Percentiles rank a stretch among this genome's conserved stretches.
Evolutionary conservation across 2,113 vertebrate species (phyloP).

Genomic region (Rhabdomys dilectus): DNA sequence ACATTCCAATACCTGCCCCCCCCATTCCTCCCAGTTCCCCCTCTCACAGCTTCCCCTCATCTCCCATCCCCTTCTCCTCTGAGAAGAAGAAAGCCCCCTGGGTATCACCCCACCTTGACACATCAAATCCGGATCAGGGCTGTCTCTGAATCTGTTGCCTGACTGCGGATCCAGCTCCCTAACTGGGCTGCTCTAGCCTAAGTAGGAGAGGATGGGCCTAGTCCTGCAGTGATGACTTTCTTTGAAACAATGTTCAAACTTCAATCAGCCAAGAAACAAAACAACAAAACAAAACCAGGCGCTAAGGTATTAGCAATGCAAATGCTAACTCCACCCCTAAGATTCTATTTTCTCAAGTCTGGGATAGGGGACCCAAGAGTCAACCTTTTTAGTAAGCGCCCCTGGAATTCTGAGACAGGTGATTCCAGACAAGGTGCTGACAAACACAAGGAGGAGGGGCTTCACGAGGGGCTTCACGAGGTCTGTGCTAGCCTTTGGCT

Average conservation of each 20-base stretch:
- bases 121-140: too few relatives aligned
- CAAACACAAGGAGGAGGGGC: neutral
- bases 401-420: neutral
- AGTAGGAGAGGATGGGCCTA: too few relatives aligned
- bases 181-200: too few relatives aligned
- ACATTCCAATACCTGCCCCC: too few relatives aligned
- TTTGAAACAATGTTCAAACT: neutral
- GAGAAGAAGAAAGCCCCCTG: too few relatives aligned
- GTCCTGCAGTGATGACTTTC: neutral
- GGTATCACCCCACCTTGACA: too few relatives aligned
- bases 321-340: neutral
- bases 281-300: neutral
- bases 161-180: too few relatives aligned
- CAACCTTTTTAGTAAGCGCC: neutral
- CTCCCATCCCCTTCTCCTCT: too few relatives aligned
- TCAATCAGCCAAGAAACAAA: neutral
- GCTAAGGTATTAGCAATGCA: neutral
- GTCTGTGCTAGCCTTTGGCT: neutral
- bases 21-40: too few relatives aligned
- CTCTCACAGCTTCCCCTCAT: too few relatives aligned
- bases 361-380: neutral
- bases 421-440: neutral
- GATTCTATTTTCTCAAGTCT: neutral
- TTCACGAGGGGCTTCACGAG: neutral
- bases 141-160: too few relatives aligned